A percentile compares a stretch with the other conserved stretches of the same genome.
Evolutionary conservation across 2,113 vertebrate genomes (phyloP).

Genomic region (Calypte anna): DNA sequence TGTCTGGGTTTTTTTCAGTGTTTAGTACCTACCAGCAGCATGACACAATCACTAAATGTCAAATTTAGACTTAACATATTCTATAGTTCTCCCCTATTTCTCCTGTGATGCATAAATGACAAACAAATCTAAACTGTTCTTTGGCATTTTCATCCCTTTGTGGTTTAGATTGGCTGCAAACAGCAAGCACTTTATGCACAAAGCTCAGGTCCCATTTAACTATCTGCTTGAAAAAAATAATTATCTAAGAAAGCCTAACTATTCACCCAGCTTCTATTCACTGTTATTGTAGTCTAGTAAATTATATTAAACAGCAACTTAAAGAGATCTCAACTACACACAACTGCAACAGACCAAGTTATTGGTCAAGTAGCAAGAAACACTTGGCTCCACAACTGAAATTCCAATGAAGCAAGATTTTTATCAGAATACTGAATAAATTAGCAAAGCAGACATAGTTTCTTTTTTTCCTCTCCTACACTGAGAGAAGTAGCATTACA

Average conservation of each 20-base stretch:
- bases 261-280: background rate
- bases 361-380: background rate
- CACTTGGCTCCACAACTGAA: background rate
- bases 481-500: background rate
- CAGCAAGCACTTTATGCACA: background rate
- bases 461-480: background rate
- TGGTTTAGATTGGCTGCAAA: background rate
- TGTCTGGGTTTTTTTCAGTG: background rate
- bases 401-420: background rate
- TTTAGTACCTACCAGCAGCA: background rate
- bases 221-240: background rate
- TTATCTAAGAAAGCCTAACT: background rate
- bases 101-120: background rate
- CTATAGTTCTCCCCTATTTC: background rate
- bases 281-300: background rate
- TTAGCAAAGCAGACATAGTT: background rate
- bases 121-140: background rate
- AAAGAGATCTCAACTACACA: background rate
- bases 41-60: background rate
- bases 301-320: background rate
- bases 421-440: background rate
- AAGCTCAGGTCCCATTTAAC: background rate
- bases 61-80: background rate
- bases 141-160: background rate
- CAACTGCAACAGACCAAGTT: background rate